Base-by-base conservation (phyloP, 2,113 vertebrate species). In the pig (Sus scrofa) region DNA sequence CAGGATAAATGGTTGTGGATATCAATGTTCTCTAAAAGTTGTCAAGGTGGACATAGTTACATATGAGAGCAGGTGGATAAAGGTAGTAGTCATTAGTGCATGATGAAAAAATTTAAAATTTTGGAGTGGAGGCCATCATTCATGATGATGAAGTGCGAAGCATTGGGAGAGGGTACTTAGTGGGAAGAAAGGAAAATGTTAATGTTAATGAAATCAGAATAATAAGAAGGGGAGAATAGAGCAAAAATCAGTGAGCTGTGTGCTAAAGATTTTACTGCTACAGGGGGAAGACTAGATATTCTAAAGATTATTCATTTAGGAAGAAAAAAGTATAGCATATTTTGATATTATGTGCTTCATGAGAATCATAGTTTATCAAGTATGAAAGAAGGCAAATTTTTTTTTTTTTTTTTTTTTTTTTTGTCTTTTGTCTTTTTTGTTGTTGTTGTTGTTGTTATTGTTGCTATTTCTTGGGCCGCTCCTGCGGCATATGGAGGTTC, bases 151-250 rank as follows among this genome's bases (percentile, higher is more conserved):
- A 50, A 84, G 3, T 44, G 24, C 63, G 26, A 14, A 19, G 27
- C 27, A 26, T 52, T 54, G 30, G 30, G 30, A 50, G 7, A 24
- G 2, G 13, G 4, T 32, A 24, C 0, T 0, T 67, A 14, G 15
- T 67, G 39, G 44, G 34, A 15, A 27, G 54, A 19, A 60, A 82
- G 7, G 16, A 67, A 62, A 24, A 52, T 52, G 30, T 65, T 67
- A 50, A 12, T n/a, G 20, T 44, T 65, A 32, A 32, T 84, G 19
- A 85, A 85, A 52, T 34, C 52, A 68, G n/a, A 58, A 34, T 58
- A n/a, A 26, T 58, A 79, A 19, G 5, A 81, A 62, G 4, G 14
- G 7, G 34, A 26, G 12, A 39, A 62, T 27, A 62, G 24, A 62
- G 4, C 24, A 62, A 39, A 62, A 24, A 1, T 62, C 30, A 68